These are phyloP conservation scores for Cepaea hortensis DNA, from an alignment of 2,888 invertebrate genomes.

Conservation along the genomic window DNA sequence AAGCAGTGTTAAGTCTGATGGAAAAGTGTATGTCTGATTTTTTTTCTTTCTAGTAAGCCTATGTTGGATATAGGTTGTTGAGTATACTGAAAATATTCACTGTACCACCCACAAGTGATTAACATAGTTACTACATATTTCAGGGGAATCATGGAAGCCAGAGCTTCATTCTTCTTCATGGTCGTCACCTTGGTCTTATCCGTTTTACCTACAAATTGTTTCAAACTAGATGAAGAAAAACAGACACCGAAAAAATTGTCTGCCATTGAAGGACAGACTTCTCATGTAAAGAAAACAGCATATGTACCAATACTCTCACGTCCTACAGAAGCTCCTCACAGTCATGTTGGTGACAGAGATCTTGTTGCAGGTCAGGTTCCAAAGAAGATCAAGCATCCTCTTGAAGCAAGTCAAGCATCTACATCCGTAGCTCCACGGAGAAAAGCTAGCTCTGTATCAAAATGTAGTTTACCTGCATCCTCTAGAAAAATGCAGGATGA, in stretches of 20 bases:
- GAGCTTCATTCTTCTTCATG: conserved; percentile 56
- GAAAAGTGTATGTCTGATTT: too few species aligned
- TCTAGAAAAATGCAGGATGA: neutral
- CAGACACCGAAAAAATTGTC: neutral
- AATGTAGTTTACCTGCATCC: neutral
- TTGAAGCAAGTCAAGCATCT: neutral
- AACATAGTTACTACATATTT: too few species aligned
- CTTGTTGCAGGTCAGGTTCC: neutral
- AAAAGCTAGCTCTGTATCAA: neutral
- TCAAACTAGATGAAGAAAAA: neutral
- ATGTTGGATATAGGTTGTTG: too few species aligned
- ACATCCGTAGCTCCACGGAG: neutral
- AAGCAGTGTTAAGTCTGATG: too few species aligned
- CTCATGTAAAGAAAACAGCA: neutral
- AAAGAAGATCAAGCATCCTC: neutral
- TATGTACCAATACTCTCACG: neutral
- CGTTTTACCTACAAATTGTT: conserved; percentile 8
- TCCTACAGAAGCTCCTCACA: neutral
- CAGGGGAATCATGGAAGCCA: conserved; percentile 64
- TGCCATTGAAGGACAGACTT: neutral
- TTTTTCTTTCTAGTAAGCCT: too few species aligned
- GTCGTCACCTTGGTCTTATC: conserved; percentile 24
- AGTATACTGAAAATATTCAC: too few species aligned
- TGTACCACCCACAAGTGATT: too few species aligned
- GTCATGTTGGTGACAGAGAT: neutral